Conservation (phyloP, 2,797 vertebrate genomes). For the Acanthurus leucopareius region DNA sequence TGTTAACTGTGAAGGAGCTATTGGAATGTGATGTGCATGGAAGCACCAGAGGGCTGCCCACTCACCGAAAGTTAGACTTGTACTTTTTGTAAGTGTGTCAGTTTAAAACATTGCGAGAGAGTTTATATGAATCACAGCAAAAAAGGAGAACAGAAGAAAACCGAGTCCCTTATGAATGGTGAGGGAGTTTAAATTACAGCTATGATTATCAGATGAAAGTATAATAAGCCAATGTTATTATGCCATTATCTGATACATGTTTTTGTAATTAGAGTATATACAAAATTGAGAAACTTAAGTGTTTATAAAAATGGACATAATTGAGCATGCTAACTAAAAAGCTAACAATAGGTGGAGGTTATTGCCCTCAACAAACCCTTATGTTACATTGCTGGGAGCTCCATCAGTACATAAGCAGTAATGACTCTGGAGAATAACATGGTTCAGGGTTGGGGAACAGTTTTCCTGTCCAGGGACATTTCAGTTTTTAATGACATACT, state of each 20-base stretch:
- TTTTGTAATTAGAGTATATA: background rate
- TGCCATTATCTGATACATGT: background rate
- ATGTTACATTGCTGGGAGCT: background rate
- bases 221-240: background rate
- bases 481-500: no score
- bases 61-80: background rate
- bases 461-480: no score
- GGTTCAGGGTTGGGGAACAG: no score
- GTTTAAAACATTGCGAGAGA: background rate
- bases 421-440: background rate
- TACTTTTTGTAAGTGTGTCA: slow-evolving; percentile 12
- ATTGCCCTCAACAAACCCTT: background rate
- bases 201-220: background rate
- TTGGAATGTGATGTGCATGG: background rate
- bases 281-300: background rate
- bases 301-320: background rate
- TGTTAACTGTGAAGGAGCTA: slow-evolving; percentile 10
- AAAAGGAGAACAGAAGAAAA: background rate
- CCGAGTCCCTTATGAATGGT: background rate
- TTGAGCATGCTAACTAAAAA: background rate
- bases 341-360: no score
- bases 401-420: background rate
- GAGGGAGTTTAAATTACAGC: background rate
- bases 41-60: background rate
- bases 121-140: background rate